phyloP scores from a whole-genome alignment of 2,113 vertebrate genomes.

The Aegithalos caudatus region DNA sequence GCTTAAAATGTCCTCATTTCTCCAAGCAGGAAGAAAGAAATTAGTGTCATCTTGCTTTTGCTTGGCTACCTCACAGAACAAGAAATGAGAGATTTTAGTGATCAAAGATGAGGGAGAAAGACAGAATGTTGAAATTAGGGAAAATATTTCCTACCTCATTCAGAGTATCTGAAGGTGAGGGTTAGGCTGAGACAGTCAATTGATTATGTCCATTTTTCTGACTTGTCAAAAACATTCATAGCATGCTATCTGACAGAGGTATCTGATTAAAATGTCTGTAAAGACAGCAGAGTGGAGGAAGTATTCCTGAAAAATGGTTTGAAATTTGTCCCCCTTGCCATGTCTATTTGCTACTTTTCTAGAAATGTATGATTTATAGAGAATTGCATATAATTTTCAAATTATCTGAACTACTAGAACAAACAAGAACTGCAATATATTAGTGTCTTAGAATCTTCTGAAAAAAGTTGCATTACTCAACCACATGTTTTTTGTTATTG shows the following conservation, averaged over 20 bases:
- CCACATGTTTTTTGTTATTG: rapidly evolving
- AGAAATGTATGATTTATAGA: not conserved
- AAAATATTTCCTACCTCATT: not conserved
- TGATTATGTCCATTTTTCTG: not conserved
- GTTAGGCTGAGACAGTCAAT: not conserved
- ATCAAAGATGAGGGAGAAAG: not conserved
- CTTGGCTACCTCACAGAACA: not conserved
- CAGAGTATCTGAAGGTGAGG: not conserved
- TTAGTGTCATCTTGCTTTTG: not conserved
- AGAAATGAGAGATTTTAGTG: not conserved
- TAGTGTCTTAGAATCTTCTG: not conserved
- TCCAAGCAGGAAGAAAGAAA: not conserved
- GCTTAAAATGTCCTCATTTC: not conserved
- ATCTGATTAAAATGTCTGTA: not conserved
- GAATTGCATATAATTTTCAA: not conserved
- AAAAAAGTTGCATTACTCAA: not conserved
- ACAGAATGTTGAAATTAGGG: not conserved
- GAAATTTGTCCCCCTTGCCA: not conserved
- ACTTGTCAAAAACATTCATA: not conserved
- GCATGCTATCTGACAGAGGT: not conserved
- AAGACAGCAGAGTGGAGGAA: not conserved
- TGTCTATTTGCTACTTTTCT: not conserved
- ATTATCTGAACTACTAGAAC: not conserved
- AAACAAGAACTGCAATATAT: not conserved
- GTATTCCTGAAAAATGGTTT: not conserved